Evolutionary conservation across 2,113 vertebrate genomes (phyloP), one percentile per base, ranked within the genome.

Genomic region (Illadopsis cleaveri): DNA sequence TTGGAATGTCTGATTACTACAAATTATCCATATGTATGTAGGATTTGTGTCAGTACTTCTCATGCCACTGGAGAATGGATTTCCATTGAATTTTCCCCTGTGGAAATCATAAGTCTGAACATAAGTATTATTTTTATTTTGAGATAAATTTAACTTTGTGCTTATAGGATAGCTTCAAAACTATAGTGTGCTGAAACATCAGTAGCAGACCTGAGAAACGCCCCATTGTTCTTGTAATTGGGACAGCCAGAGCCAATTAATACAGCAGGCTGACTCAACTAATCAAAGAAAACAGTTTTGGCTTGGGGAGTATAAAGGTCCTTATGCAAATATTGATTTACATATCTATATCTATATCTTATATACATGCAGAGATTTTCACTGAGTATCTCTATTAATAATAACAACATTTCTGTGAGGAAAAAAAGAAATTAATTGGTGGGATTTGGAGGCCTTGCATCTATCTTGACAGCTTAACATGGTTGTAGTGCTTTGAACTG

Each of bases 21-120:
- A 92, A 97, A 96, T 96, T 97, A 97, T 94, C 91, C 91, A 96
- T 98, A 97, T 96, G 86, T 96, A 95, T 97, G 96, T 96, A 97
- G 93, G 93, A 97, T 97, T 90, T 94, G 45, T 93, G 83, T 95
- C 50, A 40, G 60, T 93, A 65, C 48, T 95, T 88, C 89, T 95
- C 82, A 82, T 60, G 68, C 47, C 94, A 81, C 89, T 89, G 68
- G 68, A 72, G 94, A 84, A 88, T 89, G 54, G 80, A 90, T 95
- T 96, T 97, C 77, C 65, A 89, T 28, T 97, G 92, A 95, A 80
- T 89, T 80, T 94, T 96, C 66, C 86, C 75, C 80, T 83, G 91
- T 78, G 57, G 48, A 94, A 97, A 84, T 82, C 66, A 44, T 28
- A 66, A 93, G 24, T 84, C 54, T 95, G 57, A 75, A 57, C 56